phyloP scores from a whole-genome alignment of 2,888 invertebrate genomes.

The Nephrotoma guestfalica region DNA sequence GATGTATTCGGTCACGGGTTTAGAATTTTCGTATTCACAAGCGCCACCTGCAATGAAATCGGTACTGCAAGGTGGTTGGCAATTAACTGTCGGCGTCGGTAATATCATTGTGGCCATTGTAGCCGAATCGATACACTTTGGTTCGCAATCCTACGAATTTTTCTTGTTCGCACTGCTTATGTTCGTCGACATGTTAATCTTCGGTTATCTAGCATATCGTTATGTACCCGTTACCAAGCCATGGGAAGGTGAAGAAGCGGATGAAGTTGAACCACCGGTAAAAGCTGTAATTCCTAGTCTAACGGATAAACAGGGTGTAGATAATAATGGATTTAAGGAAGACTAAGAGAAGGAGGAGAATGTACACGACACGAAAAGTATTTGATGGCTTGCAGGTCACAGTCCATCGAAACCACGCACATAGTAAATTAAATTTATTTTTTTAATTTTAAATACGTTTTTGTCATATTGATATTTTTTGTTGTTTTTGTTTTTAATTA shows the following conservation, averaged over 20 bases:
- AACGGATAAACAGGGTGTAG: neutral
- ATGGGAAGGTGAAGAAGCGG: neutral
- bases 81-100: slow-evolving; percentile 87
- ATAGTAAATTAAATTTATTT: neutral
- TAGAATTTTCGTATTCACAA: slow-evolving; percentile 55
- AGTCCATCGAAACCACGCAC: neutral
- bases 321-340: neutral
- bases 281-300: neutral
- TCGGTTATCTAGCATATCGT: slow-evolving; percentile 60
- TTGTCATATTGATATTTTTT: slow-evolving; percentile 3
- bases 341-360: neutral
- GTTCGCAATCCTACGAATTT: slow-evolving; percentile 63
- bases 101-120: slow-evolving; percentile 86
- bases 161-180: slow-evolving; percentile 82
- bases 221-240: slow-evolving; percentile 38
- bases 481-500: neutral
- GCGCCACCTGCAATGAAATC: slow-evolving; percentile 79
- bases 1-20: slow-evolving; percentile 54
- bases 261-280: neutral
- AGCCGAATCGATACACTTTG: slow-evolving; percentile 61
- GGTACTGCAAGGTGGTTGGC: slow-evolving; percentile 80
- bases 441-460: neutral
- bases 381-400: neutral
- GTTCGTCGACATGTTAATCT: slow-evolving; percentile 68
- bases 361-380: neutral